Percentiles rank a stretch among this genome's conserved stretches.
phyloP scores from a whole-genome alignment of 30 jellyfish, hydroid and myxozoan species.

The Sanderia malayensis region DNA sequence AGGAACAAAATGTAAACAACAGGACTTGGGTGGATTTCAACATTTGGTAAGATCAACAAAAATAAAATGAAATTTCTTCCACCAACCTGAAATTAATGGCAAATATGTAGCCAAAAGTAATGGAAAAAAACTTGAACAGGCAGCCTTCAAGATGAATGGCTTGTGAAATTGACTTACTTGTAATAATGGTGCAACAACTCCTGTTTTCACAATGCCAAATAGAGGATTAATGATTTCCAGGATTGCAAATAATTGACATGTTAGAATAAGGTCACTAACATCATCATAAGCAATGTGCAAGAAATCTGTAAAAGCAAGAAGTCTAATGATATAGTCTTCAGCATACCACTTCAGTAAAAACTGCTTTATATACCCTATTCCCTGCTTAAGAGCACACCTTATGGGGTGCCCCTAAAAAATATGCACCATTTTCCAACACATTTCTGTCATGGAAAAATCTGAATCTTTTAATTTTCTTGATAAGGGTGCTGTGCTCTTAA shows the following conservation, averaged over 20 bases:
- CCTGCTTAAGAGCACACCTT: too few species aligned
- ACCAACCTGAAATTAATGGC: conserved; percentile 88
- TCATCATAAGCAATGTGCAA: conserved; percentile 67
- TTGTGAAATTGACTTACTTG: conserved; percentile 89
- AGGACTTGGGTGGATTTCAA: conserved; percentile 58
- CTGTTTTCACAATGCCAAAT: conserved; percentile 91
- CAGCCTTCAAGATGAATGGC: too few species aligned
- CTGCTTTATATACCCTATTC: too few species aligned
- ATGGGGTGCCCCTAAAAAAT: too few species aligned
- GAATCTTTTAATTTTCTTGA: too few species aligned
- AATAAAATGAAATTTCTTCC: conserved; percentile 84
- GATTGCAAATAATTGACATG: conserved; percentile 87
- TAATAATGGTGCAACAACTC: conserved; percentile 87
- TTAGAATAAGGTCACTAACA: conserved; percentile 78
- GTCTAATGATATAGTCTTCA: too few species aligned
- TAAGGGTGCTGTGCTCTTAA: too few species aligned
- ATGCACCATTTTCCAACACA: too few species aligned
- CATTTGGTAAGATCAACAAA: conserved; percentile 70
- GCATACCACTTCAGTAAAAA: too few species aligned
- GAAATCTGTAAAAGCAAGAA: conserved; percentile 47
- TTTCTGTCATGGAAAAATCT: too few species aligned
- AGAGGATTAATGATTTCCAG: conserved; percentile 89
- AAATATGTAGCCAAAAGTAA: too few species aligned
- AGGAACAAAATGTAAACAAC: conserved; percentile 55
- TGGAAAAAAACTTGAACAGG: too few species aligned